Percentiles rank a stretch among this genome's conserved stretches.
phyloP scores from a whole-genome alignment of 2,113 vertebrate genomes.

The Argyrosomus japonicus region DNA sequence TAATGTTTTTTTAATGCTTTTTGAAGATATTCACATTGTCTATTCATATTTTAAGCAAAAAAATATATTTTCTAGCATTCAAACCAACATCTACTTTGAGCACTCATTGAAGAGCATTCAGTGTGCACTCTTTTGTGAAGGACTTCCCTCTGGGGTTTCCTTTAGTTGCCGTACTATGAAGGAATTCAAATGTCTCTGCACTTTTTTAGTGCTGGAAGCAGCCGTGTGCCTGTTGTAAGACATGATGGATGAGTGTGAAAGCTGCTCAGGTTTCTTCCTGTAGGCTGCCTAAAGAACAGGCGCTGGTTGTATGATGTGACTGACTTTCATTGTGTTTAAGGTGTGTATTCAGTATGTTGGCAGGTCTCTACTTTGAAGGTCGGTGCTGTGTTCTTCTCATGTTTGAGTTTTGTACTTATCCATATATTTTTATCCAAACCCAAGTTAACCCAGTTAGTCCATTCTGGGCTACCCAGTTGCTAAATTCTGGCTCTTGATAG shows the following conservation, averaged over 20 bases:
- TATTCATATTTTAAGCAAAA: neutral
- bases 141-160: neutral
- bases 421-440: too few species aligned
- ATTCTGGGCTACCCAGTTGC: too few species aligned
- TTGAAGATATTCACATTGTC: neutral
- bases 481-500: too few species aligned
- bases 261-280: constrained; percentile 19
- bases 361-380: too few species aligned
- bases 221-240: neutral
- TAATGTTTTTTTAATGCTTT: neutral
- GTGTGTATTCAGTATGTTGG: neutral
- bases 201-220: neutral
- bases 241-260: neutral
- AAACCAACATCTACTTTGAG: too few species aligned
- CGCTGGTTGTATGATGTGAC: neutral
- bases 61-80: neutral
- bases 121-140: constrained; percentile 20
- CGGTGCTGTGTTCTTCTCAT: neutral
- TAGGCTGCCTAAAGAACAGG: neutral
- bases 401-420: neutral
- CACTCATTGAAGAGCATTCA: neutral
- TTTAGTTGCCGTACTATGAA: neutral
- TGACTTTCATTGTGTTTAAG: neutral
- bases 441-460: too few species aligned
- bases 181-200: constrained; percentile 3